Conservation (phyloP, 2,113 vertebrate species). For the Morone saxatilis region DNA sequence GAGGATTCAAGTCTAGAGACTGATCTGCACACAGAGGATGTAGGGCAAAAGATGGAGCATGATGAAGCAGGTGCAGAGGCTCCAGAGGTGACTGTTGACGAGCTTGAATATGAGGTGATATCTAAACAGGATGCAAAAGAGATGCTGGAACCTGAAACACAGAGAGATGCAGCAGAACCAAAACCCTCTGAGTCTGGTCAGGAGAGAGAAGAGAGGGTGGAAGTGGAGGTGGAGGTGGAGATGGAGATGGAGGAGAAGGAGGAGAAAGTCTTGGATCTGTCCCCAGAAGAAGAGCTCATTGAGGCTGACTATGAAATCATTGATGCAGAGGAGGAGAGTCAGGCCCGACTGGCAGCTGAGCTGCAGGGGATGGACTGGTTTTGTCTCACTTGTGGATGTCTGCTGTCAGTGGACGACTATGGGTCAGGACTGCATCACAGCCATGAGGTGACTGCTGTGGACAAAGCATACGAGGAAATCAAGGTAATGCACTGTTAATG, state of each 20-base stretch:
- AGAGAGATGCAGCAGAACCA: conserved; percentile 31
- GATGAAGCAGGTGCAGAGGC: conserved; percentile 22
- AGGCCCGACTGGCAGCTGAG: conserved; percentile 83
- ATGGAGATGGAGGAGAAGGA: conserved; percentile 35
- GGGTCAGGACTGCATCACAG: conserved; percentile 86
- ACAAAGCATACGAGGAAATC: conserved; percentile 87
- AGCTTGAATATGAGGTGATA: conserved; percentile 88
- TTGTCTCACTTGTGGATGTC: conserved; percentile 89
- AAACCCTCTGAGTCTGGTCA: conserved; percentile 15
- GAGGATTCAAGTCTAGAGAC: conserved; percentile 7
- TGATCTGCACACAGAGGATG: conserved; percentile 34
- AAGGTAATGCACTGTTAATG: conserved; percentile 83
- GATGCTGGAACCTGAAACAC: conserved; percentile 66
- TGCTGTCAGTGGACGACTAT: conserved; percentile 87
- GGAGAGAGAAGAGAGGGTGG: conserved; percentile 14
- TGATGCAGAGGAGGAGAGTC: conserved; percentile 84
- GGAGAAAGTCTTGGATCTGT: conserved; percentile 41
- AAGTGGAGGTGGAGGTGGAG: background rate
- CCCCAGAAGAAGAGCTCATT: conserved; percentile 73
- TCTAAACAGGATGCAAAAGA: conserved; percentile 85
- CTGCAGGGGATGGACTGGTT: conserved; percentile 89
- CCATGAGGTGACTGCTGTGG: conserved; percentile 88
- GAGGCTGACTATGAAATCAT: conserved; percentile 87
- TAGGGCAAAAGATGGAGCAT: conserved; percentile 15
- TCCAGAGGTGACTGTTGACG: conserved; percentile 83